Conservation (phyloP, 2,888 invertebrate genomes). For the Platycnemis pennipes region DNA sequence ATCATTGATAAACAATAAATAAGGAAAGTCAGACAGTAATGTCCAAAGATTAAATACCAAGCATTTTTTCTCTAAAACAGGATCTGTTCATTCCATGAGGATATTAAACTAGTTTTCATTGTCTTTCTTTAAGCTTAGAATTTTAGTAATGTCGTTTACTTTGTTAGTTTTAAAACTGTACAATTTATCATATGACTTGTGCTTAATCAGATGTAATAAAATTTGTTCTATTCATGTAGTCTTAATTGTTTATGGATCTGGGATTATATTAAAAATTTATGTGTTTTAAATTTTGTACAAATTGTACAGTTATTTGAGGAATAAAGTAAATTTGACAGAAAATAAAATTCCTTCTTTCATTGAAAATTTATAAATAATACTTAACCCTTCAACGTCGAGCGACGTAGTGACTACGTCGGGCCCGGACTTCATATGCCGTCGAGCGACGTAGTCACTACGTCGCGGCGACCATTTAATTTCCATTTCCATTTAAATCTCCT, state of each 20-base stretch:
- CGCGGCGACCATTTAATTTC: no score
- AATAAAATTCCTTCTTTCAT: no score
- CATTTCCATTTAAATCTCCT: no score
- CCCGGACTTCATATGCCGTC: no score
- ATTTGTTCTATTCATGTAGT: background rate
- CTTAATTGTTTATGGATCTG: slow-evolving; percentile 16
- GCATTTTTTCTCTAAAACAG: slow-evolving; percentile 24
- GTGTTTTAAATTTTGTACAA: slow-evolving; percentile 51
- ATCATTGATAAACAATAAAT: background rate
- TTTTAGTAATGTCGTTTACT: slow-evolving; percentile 38
- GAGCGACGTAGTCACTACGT: no score
- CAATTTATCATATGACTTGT: background rate
- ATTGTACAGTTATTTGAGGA: slow-evolving; percentile 55
- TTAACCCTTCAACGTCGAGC: no score
- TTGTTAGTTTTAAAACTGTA: slow-evolving; percentile 17
- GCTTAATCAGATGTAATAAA: background rate
- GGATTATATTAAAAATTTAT: slow-evolving; percentile 45
- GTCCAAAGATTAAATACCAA: background rate
- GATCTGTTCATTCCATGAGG: slow-evolving; percentile 55
- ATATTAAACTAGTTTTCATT: slow-evolving; percentile 16
- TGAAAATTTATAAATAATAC: no score
- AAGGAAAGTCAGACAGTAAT: background rate
- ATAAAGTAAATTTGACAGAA: slow-evolving; percentile 48
- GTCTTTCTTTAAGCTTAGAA: background rate
- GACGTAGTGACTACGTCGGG: no score